A percentile compares a stretch with the other conserved stretches of the same genome.
phyloP scores from a whole-genome alignment of 2,113 vertebrate genomes.

The Sturnira hondurensis region DNA sequence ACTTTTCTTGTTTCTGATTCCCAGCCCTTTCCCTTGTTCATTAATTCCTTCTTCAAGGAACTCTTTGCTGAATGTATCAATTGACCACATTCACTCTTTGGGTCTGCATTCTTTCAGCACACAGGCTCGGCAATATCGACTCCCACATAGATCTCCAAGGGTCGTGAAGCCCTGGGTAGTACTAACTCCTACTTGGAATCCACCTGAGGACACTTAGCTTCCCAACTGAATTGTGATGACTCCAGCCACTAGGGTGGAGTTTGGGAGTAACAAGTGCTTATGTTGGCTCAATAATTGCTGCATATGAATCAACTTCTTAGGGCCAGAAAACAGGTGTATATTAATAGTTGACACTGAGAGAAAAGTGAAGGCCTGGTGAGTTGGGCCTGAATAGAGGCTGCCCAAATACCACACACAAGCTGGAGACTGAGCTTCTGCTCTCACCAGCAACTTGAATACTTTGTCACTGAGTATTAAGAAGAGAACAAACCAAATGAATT shows the following conservation, averaged over 20 bases:
- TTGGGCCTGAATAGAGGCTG: not conserved
- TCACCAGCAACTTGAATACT: conserved; percentile 31
- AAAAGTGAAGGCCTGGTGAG: not conserved
- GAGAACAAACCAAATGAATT: conserved; percentile 40
- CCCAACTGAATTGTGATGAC: not conserved
- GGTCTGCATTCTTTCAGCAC: not conserved
- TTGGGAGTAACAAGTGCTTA: not conserved
- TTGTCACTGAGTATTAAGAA: conserved; percentile 62
- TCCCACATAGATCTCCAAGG: not conserved
- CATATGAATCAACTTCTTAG: not conserved
- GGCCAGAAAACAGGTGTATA: not conserved
- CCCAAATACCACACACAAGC: not conserved
- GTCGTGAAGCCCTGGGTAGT: not conserved
- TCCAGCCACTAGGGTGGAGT: not conserved
- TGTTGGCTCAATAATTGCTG: not conserved
- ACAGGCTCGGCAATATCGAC: not conserved
- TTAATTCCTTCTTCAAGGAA: not conserved
- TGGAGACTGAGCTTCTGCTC: conserved; percentile 61
- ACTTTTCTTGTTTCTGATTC: not conserved
- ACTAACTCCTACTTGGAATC: not conserved
- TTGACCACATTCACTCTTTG: not conserved
- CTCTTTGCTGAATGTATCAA: not conserved
- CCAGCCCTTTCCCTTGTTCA: not conserved
- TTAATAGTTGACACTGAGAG: conserved; percentile 37
- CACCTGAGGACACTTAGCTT: not conserved